Base-by-base conservation (phyloP, 2,797 vertebrate species). In the Luscinia luscinia region DNA sequence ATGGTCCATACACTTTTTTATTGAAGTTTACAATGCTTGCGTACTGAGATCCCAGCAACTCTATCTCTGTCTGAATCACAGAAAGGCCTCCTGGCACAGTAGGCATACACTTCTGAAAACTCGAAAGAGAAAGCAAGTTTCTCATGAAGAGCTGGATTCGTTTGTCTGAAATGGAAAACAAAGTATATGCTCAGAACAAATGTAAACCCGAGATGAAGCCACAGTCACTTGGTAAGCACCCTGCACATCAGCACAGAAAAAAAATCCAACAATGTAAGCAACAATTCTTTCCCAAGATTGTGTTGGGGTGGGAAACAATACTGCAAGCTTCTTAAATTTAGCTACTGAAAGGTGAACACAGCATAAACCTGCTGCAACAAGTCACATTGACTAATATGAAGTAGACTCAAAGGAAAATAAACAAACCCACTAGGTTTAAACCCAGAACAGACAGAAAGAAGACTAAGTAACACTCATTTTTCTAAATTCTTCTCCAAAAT, bases 1-100 rank as follows among this genome's bases (percentile, higher is more conserved):
- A 99, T 34, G 99, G 99, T 97, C 98, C 98, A 51, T 99, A 99
- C 20, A 99, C 98, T 88, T 97, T 97, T 93, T 98, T 99, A 98
- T 99, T 99, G 96, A 98, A 98, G 96, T 98, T 98, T 68, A 99
- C 98, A 72, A 99, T 98, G 96, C 96, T 98, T 43, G 98, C 95
- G 46, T 98, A 99, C 70, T 98, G 98, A 69, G 96, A 97, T 67
- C 98, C 99, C 45, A 99, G 58, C 3, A 92, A 63, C 67, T 98
- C 97, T 32, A 99, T 97, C 94, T 99, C 99, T 1, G 97, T 94
- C 79, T 98, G 98, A 95, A 99, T 97, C 66, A 98, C 96, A 4
- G 97, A 96, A 87, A 99, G 97, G 58, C 99, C 99, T 43, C 98
- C 98, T 15, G 98, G 98, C 36, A 98, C 41, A 6, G 98, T 59